phyloP scores from a whole-genome alignment of 2,888 invertebrate genomes.

The Euphydryas editha region DNA sequence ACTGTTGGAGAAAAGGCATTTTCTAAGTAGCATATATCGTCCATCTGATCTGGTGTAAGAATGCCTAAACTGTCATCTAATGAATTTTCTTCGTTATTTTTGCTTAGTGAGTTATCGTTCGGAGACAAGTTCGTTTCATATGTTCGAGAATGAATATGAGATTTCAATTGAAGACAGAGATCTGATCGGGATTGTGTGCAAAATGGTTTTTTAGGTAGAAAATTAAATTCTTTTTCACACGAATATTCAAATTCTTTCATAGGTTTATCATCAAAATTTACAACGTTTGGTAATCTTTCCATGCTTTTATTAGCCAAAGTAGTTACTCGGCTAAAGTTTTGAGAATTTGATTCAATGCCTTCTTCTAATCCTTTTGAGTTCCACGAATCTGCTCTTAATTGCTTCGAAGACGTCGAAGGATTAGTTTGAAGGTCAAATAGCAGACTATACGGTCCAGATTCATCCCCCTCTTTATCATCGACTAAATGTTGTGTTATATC shows the following conservation, averaged over 20 bases:
- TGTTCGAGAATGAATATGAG: slow-evolving; percentile 64
- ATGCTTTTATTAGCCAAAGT: slow-evolving; percentile 60
- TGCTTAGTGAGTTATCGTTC: slow-evolving; percentile 74
- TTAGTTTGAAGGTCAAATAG: slow-evolving; percentile 80
- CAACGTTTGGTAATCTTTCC: slow-evolving; percentile 72
- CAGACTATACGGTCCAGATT: slow-evolving; percentile 85
- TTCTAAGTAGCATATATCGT: slow-evolving; percentile 86
- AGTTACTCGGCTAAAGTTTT: slow-evolving; percentile 53
- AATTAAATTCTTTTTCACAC: slow-evolving; percentile 70
- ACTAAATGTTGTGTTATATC: slow-evolving; percentile 73
- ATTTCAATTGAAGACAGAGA: slow-evolving; percentile 74
- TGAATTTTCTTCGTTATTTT: slow-evolving; percentile 89
- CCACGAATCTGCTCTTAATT: slow-evolving; percentile 57
- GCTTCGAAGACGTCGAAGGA: slow-evolving; percentile 64
- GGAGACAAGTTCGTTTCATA: slow-evolving; percentile 74
- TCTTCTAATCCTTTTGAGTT: slow-evolving; percentile 39
- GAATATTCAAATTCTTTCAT: slow-evolving; percentile 80
- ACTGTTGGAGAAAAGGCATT: slow-evolving; percentile 86
- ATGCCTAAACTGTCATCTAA: slow-evolving; percentile 94
- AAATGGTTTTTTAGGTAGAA: slow-evolving; percentile 64
- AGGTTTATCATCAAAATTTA: slow-evolving; percentile 76
- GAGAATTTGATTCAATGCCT: slow-evolving; percentile 42
- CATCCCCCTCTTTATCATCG: slow-evolving; percentile 74
- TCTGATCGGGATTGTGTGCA: slow-evolving; percentile 76
- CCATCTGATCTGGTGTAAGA: slow-evolving; percentile 95